These are phyloP conservation scores for Yponomeuta cagnagella DNA, from an alignment of 2,888 invertebrate genomes.

Conservation along the genomic window DNA sequence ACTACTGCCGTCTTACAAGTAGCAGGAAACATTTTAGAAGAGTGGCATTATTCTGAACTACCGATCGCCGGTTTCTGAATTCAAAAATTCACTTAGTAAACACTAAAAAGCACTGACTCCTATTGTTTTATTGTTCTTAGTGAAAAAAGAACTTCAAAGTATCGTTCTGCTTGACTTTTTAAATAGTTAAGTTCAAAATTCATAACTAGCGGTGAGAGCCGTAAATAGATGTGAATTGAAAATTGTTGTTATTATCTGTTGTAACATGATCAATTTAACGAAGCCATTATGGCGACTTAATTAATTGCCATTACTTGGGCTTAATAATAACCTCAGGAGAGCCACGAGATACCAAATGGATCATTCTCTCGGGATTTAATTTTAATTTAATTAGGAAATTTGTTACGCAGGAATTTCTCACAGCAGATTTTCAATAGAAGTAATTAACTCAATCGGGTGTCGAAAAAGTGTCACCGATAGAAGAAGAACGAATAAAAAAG, in stretches of 20 bases:
- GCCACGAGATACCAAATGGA: conserved; percentile 36
- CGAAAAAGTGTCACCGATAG: neutral
- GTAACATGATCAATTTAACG: conserved; percentile 15
- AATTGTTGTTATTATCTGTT: neutral
- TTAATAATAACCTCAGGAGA: conserved; percentile 45
- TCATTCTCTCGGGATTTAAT: conserved; percentile 37
- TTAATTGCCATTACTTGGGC: conserved; percentile 50
- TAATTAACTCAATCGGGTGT: neutral
- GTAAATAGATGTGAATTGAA: no score
- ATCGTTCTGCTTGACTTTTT: no score
- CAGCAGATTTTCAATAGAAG: neutral
- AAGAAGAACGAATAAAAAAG: neutral
- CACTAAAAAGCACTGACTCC: no score
- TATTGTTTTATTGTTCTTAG: no score
- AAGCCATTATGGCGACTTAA: conserved; percentile 38
- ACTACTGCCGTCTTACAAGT: neutral
- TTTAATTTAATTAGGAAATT: conserved; percentile 36
- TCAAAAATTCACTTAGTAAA: no score
- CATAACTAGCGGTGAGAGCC: no score
- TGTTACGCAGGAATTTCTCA: conserved; percentile 5
- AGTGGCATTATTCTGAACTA: neutral
- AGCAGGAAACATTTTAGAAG: neutral
- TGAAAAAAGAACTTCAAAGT: no score
- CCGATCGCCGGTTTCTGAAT: no score
- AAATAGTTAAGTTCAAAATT: no score